Conservation (phyloP, 2,888 invertebrate genomes). For the Noctua pronuba region DNA sequence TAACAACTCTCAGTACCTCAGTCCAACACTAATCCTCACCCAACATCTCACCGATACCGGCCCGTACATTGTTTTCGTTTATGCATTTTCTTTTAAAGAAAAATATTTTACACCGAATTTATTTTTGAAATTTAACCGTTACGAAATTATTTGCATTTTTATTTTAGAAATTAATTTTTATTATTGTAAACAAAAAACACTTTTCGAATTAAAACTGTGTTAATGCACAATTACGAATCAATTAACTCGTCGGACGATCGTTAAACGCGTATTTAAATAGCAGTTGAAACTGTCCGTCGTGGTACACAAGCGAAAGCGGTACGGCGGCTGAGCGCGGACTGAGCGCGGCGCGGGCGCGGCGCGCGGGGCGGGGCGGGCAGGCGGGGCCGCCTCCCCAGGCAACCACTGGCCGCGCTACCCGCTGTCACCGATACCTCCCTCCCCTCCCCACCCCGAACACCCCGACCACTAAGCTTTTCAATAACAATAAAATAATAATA, state of each 20-base stretch:
- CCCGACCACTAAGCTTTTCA: conserved; percentile 79
- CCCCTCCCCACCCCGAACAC: conserved; percentile 72
- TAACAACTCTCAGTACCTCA: conserved; percentile 81
- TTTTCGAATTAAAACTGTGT: conserved; percentile 40
- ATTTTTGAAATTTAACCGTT: conserved; percentile 43
- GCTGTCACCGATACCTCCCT: conserved; percentile 81
- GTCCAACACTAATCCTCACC: conserved; percentile 69
- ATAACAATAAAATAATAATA: conserved; percentile 81
- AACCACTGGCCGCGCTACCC: conserved; percentile 85
- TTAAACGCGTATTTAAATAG: conserved; percentile 70
- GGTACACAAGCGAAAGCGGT: conserved; percentile 73
- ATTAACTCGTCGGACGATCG: conserved; percentile 60
- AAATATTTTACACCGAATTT: conserved; percentile 39
- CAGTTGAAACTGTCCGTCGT: conserved; percentile 63
- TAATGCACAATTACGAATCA: conserved; percentile 59
- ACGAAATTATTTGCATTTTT: conserved; percentile 56
- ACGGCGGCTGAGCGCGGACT: conserved; percentile 86
- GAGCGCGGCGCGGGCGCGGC: conserved; percentile 80
- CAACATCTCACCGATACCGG: conserved; percentile 82
- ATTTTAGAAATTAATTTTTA: conserved; percentile 7
- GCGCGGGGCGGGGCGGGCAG: conserved; percentile 76
- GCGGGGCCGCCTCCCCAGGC: conserved; percentile 76
- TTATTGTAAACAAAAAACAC: conserved; percentile 43
- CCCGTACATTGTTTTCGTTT: conserved; percentile 78
- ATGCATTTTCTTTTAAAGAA: conserved; percentile 63